Conservation (phyloP, 2,113 vertebrate genomes). For the Microcebus lehilahytsara region DNA sequence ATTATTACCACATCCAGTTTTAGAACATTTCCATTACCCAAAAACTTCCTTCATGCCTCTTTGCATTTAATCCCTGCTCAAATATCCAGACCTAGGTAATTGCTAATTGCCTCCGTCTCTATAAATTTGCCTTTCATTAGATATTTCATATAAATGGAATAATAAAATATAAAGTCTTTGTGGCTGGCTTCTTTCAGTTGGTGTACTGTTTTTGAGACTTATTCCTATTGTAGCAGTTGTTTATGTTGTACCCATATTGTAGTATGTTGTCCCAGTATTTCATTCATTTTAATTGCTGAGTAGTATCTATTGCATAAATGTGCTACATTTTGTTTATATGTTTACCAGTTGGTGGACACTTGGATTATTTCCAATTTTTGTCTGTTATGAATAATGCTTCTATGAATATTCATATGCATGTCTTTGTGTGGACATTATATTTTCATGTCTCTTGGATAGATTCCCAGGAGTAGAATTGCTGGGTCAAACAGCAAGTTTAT, state of each 20-base stretch:
- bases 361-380: not conserved
- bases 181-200: not conserved
- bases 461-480: not conserved
- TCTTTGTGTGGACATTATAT: not conserved
- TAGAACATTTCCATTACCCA: not conserved
- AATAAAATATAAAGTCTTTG: not conserved
- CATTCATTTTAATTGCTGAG: not conserved
- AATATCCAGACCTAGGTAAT: not conserved
- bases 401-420: not conserved
- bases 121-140: not conserved
- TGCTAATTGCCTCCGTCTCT: not conserved
- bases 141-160: not conserved
- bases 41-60: not conserved
- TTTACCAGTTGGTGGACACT: not conserved
- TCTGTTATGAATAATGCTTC: not conserved
- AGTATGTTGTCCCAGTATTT: not conserved
- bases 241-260: not conserved
- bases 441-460: not conserved
- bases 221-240: not conserved
- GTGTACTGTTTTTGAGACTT: not conserved
- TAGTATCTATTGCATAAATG: not conserved
- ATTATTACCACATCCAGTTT: not conserved
- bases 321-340: not conserved
- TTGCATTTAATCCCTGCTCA: not conserved
- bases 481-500: not conserved